Evolutionary conservation across 1,140 invertebrate species (phyloP), one percentile per base, ranked within the genome.

Genomic region (Caenorhabditis remanei): DNA sequence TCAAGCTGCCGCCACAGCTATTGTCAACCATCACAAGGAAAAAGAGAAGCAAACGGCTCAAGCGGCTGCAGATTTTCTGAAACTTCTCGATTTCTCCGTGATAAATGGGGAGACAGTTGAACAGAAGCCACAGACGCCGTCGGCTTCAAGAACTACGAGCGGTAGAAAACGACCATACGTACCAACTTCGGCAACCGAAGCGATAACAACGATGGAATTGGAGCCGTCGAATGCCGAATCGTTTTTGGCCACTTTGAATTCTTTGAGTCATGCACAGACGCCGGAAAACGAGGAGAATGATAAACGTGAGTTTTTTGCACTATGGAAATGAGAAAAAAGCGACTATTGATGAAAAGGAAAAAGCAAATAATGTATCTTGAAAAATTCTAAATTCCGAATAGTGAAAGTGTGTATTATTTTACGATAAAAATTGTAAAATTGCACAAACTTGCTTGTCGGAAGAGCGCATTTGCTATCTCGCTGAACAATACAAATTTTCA

Each of bases 251-350:
- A 53, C 24, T 19, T 43, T 86, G 21, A 79, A 79, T 46, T 79
- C 53, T 19, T 43, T 75, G 6, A 71, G 53, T 48, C 67, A 53
- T 75, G 61, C 48, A 7, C 84, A 85, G 84, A 85, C 61, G 21
- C 61, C 67, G 7, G 48, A 86, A 24, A 79, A 86, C 32, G 67
- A 79, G 58, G 67, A 86, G 40, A 79, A 79, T 24, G 71, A 79
- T 79, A 40, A 79, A 7, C 71, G 71, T 79, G 14, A 79, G 71
- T 79, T 7, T 0, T 63, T 21, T 14, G 14, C 13, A 58, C 14
- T 5, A 40, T 32, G 5, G 24, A 32, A 7, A 7, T 24, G 3
- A 19, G 61, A 63, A 63, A 63, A 63, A 63, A 2, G 0, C 8
- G 61, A 53, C 32, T 32, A 32, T 32, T 32, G 32, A 32, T 32